Evolutionary conservation across 2,797 vertebrate genomes (phyloP).

Genomic region (Menidia menidia): DNA sequence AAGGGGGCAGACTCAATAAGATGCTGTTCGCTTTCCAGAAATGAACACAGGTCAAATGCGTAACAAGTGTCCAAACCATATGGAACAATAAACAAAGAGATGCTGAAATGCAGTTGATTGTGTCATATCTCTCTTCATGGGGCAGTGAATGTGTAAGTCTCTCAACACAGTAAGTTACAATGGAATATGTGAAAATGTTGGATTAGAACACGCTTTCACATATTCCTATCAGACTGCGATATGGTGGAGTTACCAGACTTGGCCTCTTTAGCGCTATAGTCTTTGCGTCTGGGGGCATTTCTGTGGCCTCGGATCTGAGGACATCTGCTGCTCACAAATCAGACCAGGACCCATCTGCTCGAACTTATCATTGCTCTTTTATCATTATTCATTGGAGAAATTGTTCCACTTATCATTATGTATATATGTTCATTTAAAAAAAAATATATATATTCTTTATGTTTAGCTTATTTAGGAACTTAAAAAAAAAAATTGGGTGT

Average conservation of each 20-base stretch:
- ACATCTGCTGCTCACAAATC: conserved; percentile 78
- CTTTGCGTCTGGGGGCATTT: conserved; percentile 52
- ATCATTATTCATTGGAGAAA: conserved; percentile 32
- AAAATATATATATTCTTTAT: not conserved
- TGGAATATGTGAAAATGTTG: not conserved
- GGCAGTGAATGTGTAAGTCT: not conserved
- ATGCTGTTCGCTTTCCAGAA: not conserved
- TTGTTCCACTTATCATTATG: conserved; percentile 22
- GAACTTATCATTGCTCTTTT: conserved; percentile 11
- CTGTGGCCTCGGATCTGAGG: conserved; percentile 61
- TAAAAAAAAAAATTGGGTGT: not conserved
- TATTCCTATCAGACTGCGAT: conserved; percentile 33
- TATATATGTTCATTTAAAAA: not conserved
- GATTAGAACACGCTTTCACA: conserved; percentile 33
- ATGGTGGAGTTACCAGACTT: conserved; percentile 9
- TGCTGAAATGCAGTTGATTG: not conserved
- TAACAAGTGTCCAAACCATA: conserved; percentile 1
- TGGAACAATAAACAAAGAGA: conserved; percentile 6
- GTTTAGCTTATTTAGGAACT: not conserved
- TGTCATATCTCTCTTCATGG: conserved; percentile 1
- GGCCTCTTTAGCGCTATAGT: conserved; percentile 40
- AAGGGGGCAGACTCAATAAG: not conserved
- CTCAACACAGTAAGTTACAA: not conserved
- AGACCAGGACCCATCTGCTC: conserved; percentile 76
- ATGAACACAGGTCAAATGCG: not conserved